These are phyloP conservation scores for Enteromius fasciolatus DNA, from an alignment of 2,797 vertebrate genomes.

Conservation along the genomic window DNA sequence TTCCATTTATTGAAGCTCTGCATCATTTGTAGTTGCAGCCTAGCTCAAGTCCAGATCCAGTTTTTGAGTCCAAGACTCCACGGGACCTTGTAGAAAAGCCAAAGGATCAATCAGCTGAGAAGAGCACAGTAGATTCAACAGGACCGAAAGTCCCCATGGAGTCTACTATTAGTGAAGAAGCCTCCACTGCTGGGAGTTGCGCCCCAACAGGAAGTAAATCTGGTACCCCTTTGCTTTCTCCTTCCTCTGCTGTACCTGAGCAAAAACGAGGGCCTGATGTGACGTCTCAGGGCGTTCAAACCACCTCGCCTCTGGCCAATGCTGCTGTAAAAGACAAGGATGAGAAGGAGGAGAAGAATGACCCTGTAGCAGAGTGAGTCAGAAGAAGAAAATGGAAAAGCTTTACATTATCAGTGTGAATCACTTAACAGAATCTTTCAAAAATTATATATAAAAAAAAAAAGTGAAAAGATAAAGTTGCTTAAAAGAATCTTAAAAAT, in stretches of 20 bases:
- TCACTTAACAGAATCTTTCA: not conserved
- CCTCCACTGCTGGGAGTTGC: slow-evolving; percentile 47
- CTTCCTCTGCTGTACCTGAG: slow-evolving; percentile 81
- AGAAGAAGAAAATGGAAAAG: not conserved
- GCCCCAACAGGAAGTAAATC: slow-evolving; percentile 82
- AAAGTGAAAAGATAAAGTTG: not conserved
- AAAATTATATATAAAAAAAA: not conserved
- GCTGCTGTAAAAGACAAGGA: slow-evolving; percentile 82
- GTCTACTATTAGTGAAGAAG: slow-evolving; percentile 73
- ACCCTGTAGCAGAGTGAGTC: slow-evolving; percentile 92
- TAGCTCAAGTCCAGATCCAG: slow-evolving; percentile 87
- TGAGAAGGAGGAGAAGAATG: slow-evolving; percentile 95
- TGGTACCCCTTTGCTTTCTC: slow-evolving; percentile 83
- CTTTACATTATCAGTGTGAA: not conserved
- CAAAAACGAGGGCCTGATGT: slow-evolving; percentile 92
- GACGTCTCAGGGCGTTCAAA: slow-evolving; percentile 96
- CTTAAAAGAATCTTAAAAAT: too few relatives aligned
- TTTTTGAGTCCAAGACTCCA: slow-evolving; percentile 87
- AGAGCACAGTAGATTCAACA: slow-evolving; percentile 75
- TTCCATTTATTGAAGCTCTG: not conserved
- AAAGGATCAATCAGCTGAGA: slow-evolving; percentile 89
- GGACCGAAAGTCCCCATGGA: slow-evolving; percentile 77
- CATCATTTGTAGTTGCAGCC: slow-evolving; percentile 87
- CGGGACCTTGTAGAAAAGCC: slow-evolving; percentile 89
- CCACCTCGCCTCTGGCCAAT: slow-evolving; percentile 81